Evolutionary conservation across 2,797 vertebrate genomes (phyloP).

Genomic region (Anas bernieri): DNA sequence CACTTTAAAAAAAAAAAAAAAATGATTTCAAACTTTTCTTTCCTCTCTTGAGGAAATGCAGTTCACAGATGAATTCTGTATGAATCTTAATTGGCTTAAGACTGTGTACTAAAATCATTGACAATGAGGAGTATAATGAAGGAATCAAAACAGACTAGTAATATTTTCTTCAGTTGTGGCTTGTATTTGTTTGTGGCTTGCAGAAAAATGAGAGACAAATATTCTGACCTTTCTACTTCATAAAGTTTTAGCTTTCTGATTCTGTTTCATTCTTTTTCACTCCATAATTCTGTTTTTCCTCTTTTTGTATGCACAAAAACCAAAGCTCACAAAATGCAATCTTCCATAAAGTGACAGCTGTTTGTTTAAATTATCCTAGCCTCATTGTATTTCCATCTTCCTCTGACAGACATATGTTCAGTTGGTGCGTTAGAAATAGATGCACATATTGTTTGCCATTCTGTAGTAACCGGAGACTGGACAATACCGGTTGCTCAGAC

Average conservation of each 20-base stretch:
- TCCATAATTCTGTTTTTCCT: neutral
- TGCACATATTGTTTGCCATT: slow-evolving; percentile 72
- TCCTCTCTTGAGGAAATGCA: neutral
- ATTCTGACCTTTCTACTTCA: neutral
- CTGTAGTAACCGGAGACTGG: slow-evolving; percentile 50
- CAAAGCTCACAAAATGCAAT: slow-evolving; percentile 72
- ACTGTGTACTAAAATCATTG: slow-evolving; percentile 14
- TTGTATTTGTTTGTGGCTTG: neutral
- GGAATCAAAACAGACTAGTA: slow-evolving; percentile 26
- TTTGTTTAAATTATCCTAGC: slow-evolving; percentile 76
- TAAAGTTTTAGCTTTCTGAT: neutral
- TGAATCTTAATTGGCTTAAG: slow-evolving; percentile 26
- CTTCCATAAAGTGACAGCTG: slow-evolving; percentile 76
- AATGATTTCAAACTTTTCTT: neutral
- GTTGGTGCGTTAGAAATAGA: slow-evolving; percentile 62
- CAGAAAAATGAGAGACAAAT: neutral
- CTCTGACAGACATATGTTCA: slow-evolving; percentile 75
- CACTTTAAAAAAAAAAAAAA: neutral
- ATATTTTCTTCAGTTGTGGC: neutral
- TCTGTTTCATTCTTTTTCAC: neutral
- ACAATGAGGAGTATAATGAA: slow-evolving; percentile 20
- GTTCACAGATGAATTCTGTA: neutral
- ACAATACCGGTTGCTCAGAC: slow-evolving; percentile 60
- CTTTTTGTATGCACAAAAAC: slow-evolving; percentile 43
- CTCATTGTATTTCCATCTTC: slow-evolving; percentile 64